Conservation (phyloP, 1,140 invertebrate species). For the Hycleus cichorii region DNA sequence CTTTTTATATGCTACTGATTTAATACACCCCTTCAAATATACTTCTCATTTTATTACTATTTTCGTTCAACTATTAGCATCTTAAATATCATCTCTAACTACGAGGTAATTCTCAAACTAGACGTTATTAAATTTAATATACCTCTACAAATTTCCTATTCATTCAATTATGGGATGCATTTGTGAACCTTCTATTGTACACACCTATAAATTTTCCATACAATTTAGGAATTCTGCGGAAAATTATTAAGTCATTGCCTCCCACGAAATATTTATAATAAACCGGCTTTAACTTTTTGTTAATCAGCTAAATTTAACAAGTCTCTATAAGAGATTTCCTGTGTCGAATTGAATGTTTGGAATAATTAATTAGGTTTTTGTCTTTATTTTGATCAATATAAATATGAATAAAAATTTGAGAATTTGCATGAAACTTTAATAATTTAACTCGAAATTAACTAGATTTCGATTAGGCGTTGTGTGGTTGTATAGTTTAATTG, state of each 20-base stretch:
- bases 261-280: slow-evolving; percentile 4
- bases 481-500: too few species aligned
- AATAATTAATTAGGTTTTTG: too few species aligned
- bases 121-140: not conserved
- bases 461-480: not conserved
- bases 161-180: too few species aligned
- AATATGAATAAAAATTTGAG: not conserved
- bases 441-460: not conserved
- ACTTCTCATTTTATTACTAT: not conserved
- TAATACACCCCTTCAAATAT: not conserved
- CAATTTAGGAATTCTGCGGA: not conserved
- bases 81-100: not conserved
- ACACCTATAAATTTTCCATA: too few species aligned
- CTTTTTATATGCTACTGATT: not conserved
- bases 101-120: not conserved
- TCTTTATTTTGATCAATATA: not conserved
- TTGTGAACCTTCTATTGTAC: too few species aligned
- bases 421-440: not conserved
- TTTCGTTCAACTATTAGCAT: not conserved
- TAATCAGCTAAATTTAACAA: not conserved
- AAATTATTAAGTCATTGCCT: not conserved
- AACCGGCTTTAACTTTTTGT: not conserved
- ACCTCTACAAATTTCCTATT: too few species aligned
- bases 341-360: not conserved
- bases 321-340: not conserved